Evolutionary conservation across 2,888 invertebrate genomes (phyloP).

Genomic region (Chouioia cunea): DNA sequence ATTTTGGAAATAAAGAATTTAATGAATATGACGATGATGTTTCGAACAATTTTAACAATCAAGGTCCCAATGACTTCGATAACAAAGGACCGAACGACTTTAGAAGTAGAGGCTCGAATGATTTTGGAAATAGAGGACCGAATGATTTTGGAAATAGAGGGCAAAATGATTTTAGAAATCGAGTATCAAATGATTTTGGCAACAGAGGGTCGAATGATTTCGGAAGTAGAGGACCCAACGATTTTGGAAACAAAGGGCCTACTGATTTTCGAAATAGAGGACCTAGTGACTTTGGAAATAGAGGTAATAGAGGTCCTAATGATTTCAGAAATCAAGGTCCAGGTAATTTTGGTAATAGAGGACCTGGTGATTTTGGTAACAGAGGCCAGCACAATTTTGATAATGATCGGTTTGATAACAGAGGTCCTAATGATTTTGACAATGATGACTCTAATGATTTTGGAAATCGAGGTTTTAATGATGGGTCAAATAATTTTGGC

Average conservation of each 20-base stretch:
- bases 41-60: conserved; percentile 20
- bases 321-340: conserved; percentile 44
- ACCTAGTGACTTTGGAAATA: conserved; percentile 43
- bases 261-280: conserved; percentile 44
- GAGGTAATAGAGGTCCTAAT: conserved; percentile 42
- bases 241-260: conserved; percentile 47
- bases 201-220: conserved; percentile 37
- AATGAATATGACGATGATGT: conserved; percentile 35
- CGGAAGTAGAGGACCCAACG: conserved; percentile 16
- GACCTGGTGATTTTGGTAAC: conserved; percentile 47
- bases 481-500: neutral
- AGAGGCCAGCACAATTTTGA: conserved; percentile 44
- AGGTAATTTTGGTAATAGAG: conserved; percentile 50
- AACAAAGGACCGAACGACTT: conserved; percentile 44
- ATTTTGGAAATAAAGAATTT: conserved; percentile 43
- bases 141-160: conserved; percentile 40
- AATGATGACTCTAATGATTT: conserved; percentile 17
- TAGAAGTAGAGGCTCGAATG: conserved; percentile 39
- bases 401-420: conserved; percentile 10
- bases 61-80: conserved; percentile 40
- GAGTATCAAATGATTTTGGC: conserved; percentile 35
- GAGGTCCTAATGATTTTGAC: conserved; percentile 7
- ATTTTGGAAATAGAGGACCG: conserved; percentile 41
- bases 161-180: conserved; percentile 41
- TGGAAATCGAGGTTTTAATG: conserved; percentile 27